Evolutionary conservation across 1,140 invertebrate species (phyloP), one percentile per base, ranked within the genome.

Genomic region (Diabrotica undecimpunctata): DNA sequence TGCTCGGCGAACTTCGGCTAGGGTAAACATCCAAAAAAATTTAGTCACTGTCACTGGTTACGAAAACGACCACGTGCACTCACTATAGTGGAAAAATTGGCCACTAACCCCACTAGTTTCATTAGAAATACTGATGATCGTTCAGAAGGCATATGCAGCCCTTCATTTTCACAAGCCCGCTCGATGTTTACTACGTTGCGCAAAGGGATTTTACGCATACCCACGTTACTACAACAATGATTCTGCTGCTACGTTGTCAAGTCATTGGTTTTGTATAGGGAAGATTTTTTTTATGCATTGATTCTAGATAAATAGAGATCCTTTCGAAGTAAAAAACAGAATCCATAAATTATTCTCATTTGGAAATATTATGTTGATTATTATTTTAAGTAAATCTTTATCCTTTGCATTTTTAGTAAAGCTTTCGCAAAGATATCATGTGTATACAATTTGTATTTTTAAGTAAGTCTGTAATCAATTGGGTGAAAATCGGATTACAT

Each of bases 151-250:
- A 50, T 50, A 54, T 62, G 10, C 35, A 54, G 52, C 53, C 61
- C 61, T 62, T 62, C 61, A 54, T 62, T 61, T 60, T 62, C 61
- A 62, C n/a, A 62, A 62, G 53, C 61, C 61, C 52, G 61, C 61
- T 62, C 61, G 61, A 62, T 62, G 52, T 62, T 35, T 36, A 38
- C 36, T 38, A 11, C 25, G 52, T 10, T 62, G 61, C 61, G 61
- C 61, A 13, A 36, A 9, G 7, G 7, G 36, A 11, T n/a, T 38
- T 9, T 37, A 52, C 61, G 61, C 51, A n/a, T 12, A 9, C 0
- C 25, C 61, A 13, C 38, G 61, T 54, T 62, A 54, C 61, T 54
- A 54, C 61, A 35, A 25, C 25, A 25, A 60, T 60, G 36, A 38
- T 25, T 38, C 6, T 25, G 35, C n/a, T 39, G 8, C 39, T 12